Evolutionary conservation across 2,113 vertebrate species (phyloP), one percentile per base, ranked within the genome.

Genomic region (Trochalopteron elliotii): DNA sequence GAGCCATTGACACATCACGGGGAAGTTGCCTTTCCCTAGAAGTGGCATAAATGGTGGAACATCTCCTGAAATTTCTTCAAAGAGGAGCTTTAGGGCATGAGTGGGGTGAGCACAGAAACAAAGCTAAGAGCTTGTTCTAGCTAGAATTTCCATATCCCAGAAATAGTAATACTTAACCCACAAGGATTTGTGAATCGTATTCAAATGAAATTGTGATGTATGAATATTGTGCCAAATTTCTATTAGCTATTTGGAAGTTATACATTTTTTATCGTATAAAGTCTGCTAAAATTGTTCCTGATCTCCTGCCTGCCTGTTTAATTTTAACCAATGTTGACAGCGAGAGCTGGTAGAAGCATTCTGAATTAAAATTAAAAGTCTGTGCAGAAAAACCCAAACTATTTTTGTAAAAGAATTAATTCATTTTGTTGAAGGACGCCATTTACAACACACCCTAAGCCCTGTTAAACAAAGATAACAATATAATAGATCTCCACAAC

Each of bases 231-330:
- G 60, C 60, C 71, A 74, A 75, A 56, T 83, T 92, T 79, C 70
- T 80, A 61, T 94, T 92, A 93, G 47, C 65, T 92, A 72, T 93
- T 96, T 86, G 55, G 42, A 84, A 92, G 59, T 92, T 69, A 72
- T 13, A 90, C 5, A 69, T 84, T 74, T 88, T 94, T 83, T 96
- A 49, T 83, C 56, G 60, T 87, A 44, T 68, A 21, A 95, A 86
- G 20, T 59, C 20, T 84, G 57, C 2, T 96, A 91, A 94, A 83
- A 91, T 80, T 57, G 31, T 57, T 94, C 59, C 39, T 56, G 37
- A 52, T 81, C 52, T 79, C 59, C 59, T 85, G 63, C 27, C 87
- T 90, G 75, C 23, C 79, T 89, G 35, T 69, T 83, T 87, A 65
- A 89, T 80, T 87, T 94, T 80, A 96, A 91, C 67, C 35, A 50